Conservation (phyloP, 1,140 invertebrate species). For the Euschistus heros region DNA sequence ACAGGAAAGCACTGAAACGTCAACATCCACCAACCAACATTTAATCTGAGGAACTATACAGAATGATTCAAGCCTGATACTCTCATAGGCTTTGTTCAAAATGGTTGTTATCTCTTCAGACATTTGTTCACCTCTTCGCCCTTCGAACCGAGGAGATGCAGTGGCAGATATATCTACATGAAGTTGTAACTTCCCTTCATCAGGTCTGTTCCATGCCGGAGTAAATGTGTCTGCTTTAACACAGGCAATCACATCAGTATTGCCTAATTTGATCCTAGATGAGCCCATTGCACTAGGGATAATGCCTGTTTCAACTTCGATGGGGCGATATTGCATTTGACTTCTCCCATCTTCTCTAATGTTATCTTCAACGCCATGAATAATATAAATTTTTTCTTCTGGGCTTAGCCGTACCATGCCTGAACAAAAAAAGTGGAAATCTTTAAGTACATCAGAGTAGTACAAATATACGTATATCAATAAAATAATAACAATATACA, state of each 20-base stretch:
- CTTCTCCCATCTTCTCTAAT: slow-evolving; percentile 16
- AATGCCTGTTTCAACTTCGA: slow-evolving; percentile 19
- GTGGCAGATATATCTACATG: slow-evolving; percentile 15
- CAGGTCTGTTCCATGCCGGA: slow-evolving; percentile 6
- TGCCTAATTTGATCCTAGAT: slow-evolving; percentile 13
- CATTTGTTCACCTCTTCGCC: slow-evolving; percentile 19
- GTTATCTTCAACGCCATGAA: slow-evolving; percentile 15
- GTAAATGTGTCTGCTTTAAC: slow-evolving; percentile 18
- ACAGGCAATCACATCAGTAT: slow-evolving; percentile 21
- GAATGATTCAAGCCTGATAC: slow-evolving; percentile 4
- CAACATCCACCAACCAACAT: slow-evolving; percentile 20
- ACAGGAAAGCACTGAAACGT: slow-evolving; percentile 10
- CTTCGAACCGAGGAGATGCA: slow-evolving; percentile 7
- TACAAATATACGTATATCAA: too few species aligned
- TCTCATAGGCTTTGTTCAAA: slow-evolving; percentile 15
- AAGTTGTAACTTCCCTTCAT: slow-evolving; percentile 17
- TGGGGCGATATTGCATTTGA: slow-evolving; percentile 15
- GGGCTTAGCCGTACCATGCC: slow-evolving; percentile 15
- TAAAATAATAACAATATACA: too few species aligned
- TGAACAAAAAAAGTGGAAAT: too few species aligned
- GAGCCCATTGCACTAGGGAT: slow-evolving; percentile 19
- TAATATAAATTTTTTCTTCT: slow-evolving; percentile 18
- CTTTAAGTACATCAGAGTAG: too few species aligned
- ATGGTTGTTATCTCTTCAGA: slow-evolving; percentile 5
- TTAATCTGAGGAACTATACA: slow-evolving; percentile 15